These are phyloP conservation scores for Characodon lateralis DNA, from an alignment of 2,797 vertebrate species.

Conservation along the genomic window DNA sequence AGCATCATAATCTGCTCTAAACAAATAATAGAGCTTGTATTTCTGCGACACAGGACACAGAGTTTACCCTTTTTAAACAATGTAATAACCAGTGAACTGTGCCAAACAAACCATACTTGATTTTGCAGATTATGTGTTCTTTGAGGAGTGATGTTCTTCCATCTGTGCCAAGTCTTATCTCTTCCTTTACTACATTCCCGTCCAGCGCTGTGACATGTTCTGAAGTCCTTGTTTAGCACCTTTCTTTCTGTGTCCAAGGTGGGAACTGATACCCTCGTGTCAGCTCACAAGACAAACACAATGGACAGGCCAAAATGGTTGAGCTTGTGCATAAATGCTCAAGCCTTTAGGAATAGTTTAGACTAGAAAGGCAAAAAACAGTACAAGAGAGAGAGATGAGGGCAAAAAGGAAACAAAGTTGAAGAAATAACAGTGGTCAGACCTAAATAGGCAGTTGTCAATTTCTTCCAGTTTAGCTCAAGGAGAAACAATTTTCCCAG, in stretches of 20 bases:
- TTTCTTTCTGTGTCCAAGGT: conserved; percentile 87
- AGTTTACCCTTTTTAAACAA: neutral
- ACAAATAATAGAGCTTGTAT: neutral
- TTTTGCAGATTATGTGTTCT: conserved; percentile 5
- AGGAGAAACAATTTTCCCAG: conserved; percentile 63
- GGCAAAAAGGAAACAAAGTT: conserved; percentile 21
- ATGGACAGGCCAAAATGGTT: conserved; percentile 58
- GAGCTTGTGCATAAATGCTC: conserved; percentile 50
- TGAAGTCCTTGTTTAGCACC: conserved; percentile 93
- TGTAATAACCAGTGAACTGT: neutral
- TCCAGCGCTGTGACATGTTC: conserved; percentile 91
- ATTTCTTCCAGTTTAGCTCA: conserved; percentile 71
- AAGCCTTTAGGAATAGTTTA: conserved; percentile 50
- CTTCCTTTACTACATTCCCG: conserved; percentile 78
- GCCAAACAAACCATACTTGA: conserved; percentile 13
- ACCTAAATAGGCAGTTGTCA: conserved; percentile 47
- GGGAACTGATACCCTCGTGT: conserved; percentile 92
- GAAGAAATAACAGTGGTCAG: conserved; percentile 8
- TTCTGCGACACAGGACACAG: neutral
- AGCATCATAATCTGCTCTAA: neutral
- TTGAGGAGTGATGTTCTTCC: conserved; percentile 39
- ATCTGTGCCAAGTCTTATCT: conserved; percentile 78
- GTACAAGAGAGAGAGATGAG: conserved; percentile 63
- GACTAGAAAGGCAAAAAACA: conserved; percentile 39
- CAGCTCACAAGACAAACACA: conserved; percentile 84